Base-by-base conservation (phyloP, 2,113 vertebrate genomes). In the Silurus asotus region DNA sequence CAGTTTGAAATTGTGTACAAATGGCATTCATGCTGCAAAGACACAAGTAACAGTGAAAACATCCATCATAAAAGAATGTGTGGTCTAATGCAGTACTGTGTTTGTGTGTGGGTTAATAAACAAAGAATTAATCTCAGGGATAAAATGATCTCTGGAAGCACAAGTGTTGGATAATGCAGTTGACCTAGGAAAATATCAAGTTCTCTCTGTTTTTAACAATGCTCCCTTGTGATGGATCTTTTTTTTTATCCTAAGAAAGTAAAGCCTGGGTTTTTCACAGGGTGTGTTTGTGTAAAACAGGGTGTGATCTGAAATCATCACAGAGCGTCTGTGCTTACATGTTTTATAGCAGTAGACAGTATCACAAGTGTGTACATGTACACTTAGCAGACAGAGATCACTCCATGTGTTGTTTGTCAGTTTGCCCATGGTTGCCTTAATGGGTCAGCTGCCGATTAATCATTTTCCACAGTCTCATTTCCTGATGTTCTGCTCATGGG, bases 401-500 rank as follows among this genome's bases (percentile, higher is more conserved):
- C 28, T 59, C 28, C 37, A 19, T 64, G 45, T 81, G 23, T 55
- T 59, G 23, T 49, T 20, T 64, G 8, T 48, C 76, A 67, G 70
- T 53, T 76, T 61, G 59, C 81, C 69, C 49, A 53, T 25, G 49
- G 48, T 59, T 37, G 49, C 25, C 2, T 56, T 49, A 37, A 55
- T 67, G 61, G 49, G 61, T 53, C 83, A 77, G 15, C 15, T 10
- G 59, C 20, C 48, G 37, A 78, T 20, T 69, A 53, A 85, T 75
- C 84, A 86, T 81, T 28, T 25, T 72, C 45, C n/a, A 6, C 56
- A 28, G 56, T 20, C 72, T 78, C 75, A 79, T 65, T 85, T 85
- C 84, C 72, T 78, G 17, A 58, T 58, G 23, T 83, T 69, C 48
- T 76, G 6, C 62, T 70, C 37, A 25, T 81, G 77, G 45, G 58